Percentiles rank a stretch among this genome's conserved stretches.
These are phyloP conservation scores for Coendou prehensilis DNA, from an alignment of 2,797 vertebrate species.

Conservation along the genomic window DNA sequence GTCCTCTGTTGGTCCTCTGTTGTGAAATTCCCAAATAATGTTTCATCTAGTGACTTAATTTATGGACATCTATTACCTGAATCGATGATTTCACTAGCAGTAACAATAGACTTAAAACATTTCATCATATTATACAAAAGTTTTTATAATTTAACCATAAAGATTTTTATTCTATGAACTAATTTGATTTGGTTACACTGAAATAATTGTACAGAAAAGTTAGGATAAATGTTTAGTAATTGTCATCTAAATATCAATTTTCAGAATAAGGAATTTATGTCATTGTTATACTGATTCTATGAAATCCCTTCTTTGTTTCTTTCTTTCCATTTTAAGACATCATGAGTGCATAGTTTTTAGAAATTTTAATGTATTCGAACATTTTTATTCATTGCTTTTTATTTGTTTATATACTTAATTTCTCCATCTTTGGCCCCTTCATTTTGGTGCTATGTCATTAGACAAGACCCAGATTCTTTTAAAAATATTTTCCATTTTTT, in stretches of 20 bases:
- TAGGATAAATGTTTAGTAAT: not conserved
- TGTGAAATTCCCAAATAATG: not conserved
- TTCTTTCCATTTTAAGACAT: not conserved
- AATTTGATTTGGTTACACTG: not conserved
- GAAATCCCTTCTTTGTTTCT: not conserved
- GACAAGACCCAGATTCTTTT: not conserved
- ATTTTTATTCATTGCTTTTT: not conserved
- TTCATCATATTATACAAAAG: not conserved
- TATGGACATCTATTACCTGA: not conserved
- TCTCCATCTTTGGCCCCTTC: not conserved
- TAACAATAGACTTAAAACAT: conserved; percentile 7
- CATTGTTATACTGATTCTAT: not conserved
- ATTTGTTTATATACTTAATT: not conserved
- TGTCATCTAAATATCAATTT: not conserved
- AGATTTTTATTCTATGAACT: not conserved
- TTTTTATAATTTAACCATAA: not conserved
- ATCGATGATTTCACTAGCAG: not conserved
- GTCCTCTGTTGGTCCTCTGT: not conserved
- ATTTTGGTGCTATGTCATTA: not conserved
- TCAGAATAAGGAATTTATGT: not conserved
- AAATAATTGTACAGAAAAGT: not conserved
- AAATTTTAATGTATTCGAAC: not conserved
- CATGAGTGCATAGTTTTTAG: not conserved
- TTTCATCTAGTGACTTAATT: not conserved
- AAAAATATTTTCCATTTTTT: not conserved